Base-by-base conservation (phyloP, 2,113 vertebrate species). In the Apteryx owenii region DNA sequence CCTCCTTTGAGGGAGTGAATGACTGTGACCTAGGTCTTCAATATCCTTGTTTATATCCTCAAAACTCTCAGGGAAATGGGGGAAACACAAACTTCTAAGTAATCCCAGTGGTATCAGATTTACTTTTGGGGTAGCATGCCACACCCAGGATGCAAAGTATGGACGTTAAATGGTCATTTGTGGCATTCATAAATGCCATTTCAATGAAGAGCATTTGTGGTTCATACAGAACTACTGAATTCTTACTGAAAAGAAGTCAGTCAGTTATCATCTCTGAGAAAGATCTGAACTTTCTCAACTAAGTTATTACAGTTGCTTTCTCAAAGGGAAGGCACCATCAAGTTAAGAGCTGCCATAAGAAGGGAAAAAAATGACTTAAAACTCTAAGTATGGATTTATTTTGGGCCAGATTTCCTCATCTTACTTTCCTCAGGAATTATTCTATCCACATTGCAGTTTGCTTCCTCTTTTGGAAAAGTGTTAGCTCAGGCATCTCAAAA, bases 91-190 rank as follows among this genome's bases (percentile, higher is more conserved):
- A 86, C 61, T 46, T 86, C 72, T 77, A 16, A 83, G 68, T 83
- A 85, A 85, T 81, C 51, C 60, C 42, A 7, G 16, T 65, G 81
- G 42, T 60, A 46, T 78, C 62, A 58, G 42, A 71, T 86, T 85
- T 54, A 44, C 56, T 89, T 87, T 50, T 44, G 68, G 42, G 50
- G 66, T 40, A 28, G 66, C 5, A 1, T 66, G 36, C 38, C 60
- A 19, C 76, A 33, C 50, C 68, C 21, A 73, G 69, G 68, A 60
- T 53, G 68, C 53, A 54, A 71, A 89, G 50, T 66, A 66, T 46
- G 58, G 81, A 50, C 75, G 64, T 91, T 87, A 73, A 93, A 95
- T 93, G 90, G 70, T 70, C 65, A 75, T 89, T 93, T 50, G 38
- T 29, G 75, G 42, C 56, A 79, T 79, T 94, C 25, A 68, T 58